These are phyloP conservation scores for Mormyrus proboscirostris DNA, from an alignment of 2,797 vertebrate species.

Conservation along the genomic window DNA sequence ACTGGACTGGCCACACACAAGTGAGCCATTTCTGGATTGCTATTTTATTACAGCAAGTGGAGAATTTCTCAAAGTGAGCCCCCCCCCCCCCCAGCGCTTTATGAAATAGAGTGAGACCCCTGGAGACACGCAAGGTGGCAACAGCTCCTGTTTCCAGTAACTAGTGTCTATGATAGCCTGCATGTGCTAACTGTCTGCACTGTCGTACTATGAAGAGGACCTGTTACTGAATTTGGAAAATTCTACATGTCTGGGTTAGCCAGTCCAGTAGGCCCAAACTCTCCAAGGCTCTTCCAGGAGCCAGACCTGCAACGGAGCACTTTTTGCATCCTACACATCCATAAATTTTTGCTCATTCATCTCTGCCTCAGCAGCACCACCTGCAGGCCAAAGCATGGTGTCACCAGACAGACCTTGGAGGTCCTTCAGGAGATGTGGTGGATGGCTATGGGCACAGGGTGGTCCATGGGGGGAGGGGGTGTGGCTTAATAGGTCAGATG, in stretches of 20 bases:
- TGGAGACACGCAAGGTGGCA: neutral
- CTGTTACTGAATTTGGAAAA: neutral
- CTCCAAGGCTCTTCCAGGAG: neutral
- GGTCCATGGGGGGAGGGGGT: neutral
- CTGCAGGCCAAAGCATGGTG: neutral
- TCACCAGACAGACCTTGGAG: neutral
- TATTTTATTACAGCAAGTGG: constrained; percentile 36
- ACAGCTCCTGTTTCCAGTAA: neutral
- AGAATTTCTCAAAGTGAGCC: constrained; percentile 43
- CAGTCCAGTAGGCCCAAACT: neutral
- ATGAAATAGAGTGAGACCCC: constrained; percentile 30
- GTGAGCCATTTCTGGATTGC: constrained; percentile 25
- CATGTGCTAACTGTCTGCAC: neutral
- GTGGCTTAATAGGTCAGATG: neutral
- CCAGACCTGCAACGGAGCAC: neutral
- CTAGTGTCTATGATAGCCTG: neutral
- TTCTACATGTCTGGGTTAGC: neutral
- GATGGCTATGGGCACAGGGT: neutral
- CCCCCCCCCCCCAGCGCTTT: neutral
- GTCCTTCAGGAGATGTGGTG: neutral
- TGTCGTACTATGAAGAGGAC: neutral
- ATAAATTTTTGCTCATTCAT: neutral
- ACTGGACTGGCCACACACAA: constrained; percentile 19
- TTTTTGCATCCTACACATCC: neutral
- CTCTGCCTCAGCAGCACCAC: neutral